Percentiles rank a stretch among this genome's conserved stretches.
phyloP scores from a whole-genome alignment of 2,113 vertebrate species.

The Ondatra zibethicus region DNA sequence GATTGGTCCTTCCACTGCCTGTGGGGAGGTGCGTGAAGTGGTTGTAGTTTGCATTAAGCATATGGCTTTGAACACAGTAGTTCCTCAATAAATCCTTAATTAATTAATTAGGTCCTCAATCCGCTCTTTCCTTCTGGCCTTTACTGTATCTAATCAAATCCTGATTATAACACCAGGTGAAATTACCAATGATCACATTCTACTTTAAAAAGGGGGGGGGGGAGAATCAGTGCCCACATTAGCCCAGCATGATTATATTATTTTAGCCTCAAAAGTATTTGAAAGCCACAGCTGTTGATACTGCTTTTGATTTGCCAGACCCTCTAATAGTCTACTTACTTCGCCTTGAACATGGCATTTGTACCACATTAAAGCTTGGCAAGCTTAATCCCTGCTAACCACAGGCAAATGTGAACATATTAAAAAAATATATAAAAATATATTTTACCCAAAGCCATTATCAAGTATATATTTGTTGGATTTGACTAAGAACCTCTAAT shows the following conservation, averaged over 20 bases:
- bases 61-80: background rate
- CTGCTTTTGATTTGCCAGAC: slow-evolving; percentile 73
- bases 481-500: slow-evolving; percentile 79
- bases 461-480: slow-evolving; percentile 80
- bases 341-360: slow-evolving; percentile 82
- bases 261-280: slow-evolving; percentile 54
- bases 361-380: slow-evolving; percentile 85
- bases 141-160: slow-evolving; percentile 26
- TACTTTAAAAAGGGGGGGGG: background rate
- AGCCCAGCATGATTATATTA: background rate
- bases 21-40: background rate
- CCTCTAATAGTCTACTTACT: background rate
- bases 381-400: slow-evolving; percentile 86
- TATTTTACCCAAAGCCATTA: slow-evolving; percentile 86
- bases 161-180: slow-evolving; percentile 8
- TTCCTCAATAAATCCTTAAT: slow-evolving; percentile 51
- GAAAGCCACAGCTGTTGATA: slow-evolving; percentile 66
- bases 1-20: background rate
- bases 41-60: background rate
- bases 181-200: background rate
- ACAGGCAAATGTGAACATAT: slow-evolving; percentile 87
- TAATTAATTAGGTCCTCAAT: slow-evolving; percentile 15
- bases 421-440: slow-evolving; percentile 83
- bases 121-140: slow-evolving; percentile 38
- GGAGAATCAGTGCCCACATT: slow-evolving; percentile 31